These are phyloP conservation scores for Mus pahari DNA, from an alignment of 2,113 vertebrate genomes.

Conservation along the genomic window DNA sequence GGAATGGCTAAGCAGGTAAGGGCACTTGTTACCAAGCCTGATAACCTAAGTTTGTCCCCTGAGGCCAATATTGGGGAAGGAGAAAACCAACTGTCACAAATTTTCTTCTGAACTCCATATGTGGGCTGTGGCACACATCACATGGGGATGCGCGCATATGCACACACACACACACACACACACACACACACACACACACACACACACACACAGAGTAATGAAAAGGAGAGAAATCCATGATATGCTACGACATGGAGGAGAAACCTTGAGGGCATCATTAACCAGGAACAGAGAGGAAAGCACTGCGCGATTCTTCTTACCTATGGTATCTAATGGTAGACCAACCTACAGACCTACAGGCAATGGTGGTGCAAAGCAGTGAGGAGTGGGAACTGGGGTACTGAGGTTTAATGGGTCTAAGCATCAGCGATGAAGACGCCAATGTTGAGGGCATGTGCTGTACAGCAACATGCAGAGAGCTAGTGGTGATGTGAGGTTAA, in stretches of 20 bases:
- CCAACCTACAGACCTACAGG: neutral
- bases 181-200: neutral
- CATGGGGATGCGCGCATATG: neutral
- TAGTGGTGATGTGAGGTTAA: neutral
- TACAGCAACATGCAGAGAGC: too few relatives aligned
- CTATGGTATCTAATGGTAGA: neutral
- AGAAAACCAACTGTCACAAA: neutral
- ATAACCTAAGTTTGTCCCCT: neutral
- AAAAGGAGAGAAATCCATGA: neutral
- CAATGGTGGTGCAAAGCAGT: neutral
- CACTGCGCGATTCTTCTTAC: neutral
- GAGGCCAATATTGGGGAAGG: neutral
- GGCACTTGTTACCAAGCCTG: neutral
- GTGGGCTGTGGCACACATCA: neutral
- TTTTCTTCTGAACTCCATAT: neutral
- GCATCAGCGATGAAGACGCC: neutral
- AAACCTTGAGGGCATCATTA: neutral
- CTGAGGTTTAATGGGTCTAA: neutral
- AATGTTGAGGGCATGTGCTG: neutral
- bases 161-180: neutral
- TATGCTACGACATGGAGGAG: neutral
- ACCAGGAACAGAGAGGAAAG: neutral
- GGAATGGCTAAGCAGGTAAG: too few relatives aligned
- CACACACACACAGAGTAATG: neutral
- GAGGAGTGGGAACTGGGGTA: neutral